Base-by-base conservation (phyloP, 2,113 vertebrate species). In the Actenoides lindsayi region DNA sequence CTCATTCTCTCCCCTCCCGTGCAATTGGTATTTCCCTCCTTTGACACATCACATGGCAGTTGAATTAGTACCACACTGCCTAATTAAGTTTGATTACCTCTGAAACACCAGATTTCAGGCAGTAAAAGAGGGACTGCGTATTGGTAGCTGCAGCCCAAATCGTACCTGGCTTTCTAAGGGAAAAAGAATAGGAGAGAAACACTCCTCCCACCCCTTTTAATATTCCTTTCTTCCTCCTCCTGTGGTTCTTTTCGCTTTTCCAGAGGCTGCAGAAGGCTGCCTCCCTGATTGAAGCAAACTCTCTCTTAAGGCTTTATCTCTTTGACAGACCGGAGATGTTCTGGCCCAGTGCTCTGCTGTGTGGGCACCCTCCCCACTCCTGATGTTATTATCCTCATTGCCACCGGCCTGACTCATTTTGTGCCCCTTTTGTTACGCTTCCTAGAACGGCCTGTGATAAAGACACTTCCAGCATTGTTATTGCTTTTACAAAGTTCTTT, bases 401-500 rank as follows among this genome's bases (percentile, higher is more conserved):
- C 80, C 94, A 74, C 30, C 20, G 6, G 60, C 69, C 65, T 57
- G 80, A 97, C 53, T 69, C 89, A 80, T 63, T 33, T 39, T 3
- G 28, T 44, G 81, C 53, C 50, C 71, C 79, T 93, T 93, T 82
- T 90, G 91, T 82, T 87, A 46, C 4, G 0, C 56, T 91, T 67
- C 84, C 81, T 53, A 37, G 41, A 83, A 86, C 1, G 9, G 31
- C 10, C 62, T 37, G 30, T 81, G 81, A 89, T 60, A 89, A 91
- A 94, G 93, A 65, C 75, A 48, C 96, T 80, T 86, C 71, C 69
- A 89, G 83, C 81, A 12, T 62, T 78, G 81, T 74, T 73, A 68
- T 2, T 35, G 81, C 94, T 86, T 90, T 90, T 64, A 71, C 63
- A 42, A 85, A 89, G 64, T 68, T 93, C 87, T 86, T 89, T 90